phyloP scores from a whole-genome alignment of 2,888 invertebrate genomes.

The Masnerella sp. region DNA sequence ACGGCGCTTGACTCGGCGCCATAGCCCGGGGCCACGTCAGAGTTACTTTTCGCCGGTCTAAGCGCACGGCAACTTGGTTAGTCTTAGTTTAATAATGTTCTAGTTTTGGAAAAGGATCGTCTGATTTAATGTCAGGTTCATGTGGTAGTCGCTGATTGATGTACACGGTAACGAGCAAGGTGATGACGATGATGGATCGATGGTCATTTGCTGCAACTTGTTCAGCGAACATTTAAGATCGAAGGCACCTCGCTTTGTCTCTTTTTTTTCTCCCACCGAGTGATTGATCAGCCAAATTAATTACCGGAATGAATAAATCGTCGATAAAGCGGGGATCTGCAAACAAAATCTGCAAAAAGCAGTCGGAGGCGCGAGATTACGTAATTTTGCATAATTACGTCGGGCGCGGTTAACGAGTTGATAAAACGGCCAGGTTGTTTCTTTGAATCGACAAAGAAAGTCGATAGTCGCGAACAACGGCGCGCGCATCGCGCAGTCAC shows the following conservation, averaged over 20 bases:
- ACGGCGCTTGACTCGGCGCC: slow-evolving; percentile 41
- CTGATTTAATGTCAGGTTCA: slow-evolving; percentile 40
- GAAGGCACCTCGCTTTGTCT: no score
- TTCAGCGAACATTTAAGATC: no score
- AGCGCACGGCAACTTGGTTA: slow-evolving; percentile 28
- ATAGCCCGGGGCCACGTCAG: slow-evolving; percentile 24
- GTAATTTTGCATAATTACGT: not conserved
- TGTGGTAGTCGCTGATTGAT: slow-evolving; percentile 38
- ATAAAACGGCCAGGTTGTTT: not conserved
- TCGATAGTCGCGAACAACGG: no score
- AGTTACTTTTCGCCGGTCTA: slow-evolving; percentile 42
- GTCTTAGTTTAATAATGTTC: slow-evolving; percentile 48
- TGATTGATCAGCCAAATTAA: no score
- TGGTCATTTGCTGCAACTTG: slow-evolving; percentile 34
- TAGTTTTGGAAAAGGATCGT: slow-evolving; percentile 40
- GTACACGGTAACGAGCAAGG: slow-evolving; percentile 23
- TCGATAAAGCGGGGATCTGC: no score
- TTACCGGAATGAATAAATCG: no score
- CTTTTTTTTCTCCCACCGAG: no score
- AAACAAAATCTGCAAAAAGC: no score
- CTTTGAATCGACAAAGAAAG: no score
- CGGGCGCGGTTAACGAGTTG: no score
- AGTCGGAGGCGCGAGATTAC: no score
- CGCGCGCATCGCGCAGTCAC: no score
- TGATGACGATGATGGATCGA: slow-evolving; percentile 44